These are phyloP conservation scores for Apis laboriosa DNA, from an alignment of 1,140 invertebrate species.

Conservation along the genomic window DNA sequence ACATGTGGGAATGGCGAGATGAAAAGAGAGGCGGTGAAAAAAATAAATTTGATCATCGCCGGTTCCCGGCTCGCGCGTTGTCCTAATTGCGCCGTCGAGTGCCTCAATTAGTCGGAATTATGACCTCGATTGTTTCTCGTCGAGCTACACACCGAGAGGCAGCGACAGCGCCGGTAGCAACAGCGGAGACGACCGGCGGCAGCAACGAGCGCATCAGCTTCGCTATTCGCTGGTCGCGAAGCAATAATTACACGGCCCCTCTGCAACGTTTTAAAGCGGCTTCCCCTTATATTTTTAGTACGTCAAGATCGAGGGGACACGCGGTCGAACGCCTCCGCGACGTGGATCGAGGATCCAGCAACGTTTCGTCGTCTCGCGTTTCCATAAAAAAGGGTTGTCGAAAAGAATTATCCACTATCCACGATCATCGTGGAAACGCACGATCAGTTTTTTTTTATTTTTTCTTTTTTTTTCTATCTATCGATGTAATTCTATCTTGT, in stretches of 20 bases:
- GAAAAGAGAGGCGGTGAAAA: not conserved
- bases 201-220: constrained; percentile 39
- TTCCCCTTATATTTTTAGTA: constrained; percentile 63
- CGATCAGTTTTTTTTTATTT: no score
- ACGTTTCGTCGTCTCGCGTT: not conserved
- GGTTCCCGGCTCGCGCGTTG: constrained; percentile 10
- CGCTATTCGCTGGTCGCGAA: constrained; percentile 12
- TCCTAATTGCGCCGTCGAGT: constrained; percentile 48
- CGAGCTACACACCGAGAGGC: constrained; percentile 1
- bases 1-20: not conserved
- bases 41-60: constrained; percentile 1
- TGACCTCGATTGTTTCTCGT: constrained; percentile 55
- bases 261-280: constrained; percentile 53
- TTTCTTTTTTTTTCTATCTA: no score
- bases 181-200: constrained; percentile 20
- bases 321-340: not conserved
- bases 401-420: not conserved
- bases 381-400: not conserved
- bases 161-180: constrained; percentile 35
- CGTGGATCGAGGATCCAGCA: not conserved
- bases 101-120: constrained; percentile 56
- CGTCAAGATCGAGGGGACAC: constrained; percentile 47
- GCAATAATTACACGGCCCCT: constrained; percentile 61
- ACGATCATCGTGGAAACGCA: not conserved
- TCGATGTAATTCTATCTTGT: not conserved